A percentile compares a stretch with the other conserved stretches of the same genome.
These are phyloP conservation scores for Parambassis ranga DNA, from an alignment of 2,797 vertebrate genomes.

Conservation along the genomic window DNA sequence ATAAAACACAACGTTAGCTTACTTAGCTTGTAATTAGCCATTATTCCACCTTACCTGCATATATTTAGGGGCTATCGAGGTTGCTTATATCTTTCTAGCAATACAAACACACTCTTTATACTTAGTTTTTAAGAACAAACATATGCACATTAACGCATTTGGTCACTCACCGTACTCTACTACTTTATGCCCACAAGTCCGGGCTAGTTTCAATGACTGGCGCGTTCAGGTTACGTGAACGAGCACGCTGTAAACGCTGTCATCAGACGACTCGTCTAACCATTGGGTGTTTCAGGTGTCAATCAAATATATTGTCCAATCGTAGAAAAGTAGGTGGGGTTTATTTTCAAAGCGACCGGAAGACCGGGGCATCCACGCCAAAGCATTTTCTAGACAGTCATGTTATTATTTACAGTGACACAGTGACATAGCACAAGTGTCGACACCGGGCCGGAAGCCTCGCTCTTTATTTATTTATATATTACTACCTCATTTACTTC, in stretches of 20 bases:
- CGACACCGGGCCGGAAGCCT: background rate
- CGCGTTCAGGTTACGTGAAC: slow-evolving; percentile 14
- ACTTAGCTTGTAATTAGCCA: slow-evolving; percentile 30
- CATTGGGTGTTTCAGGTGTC: slow-evolving; percentile 19
- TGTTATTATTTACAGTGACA: slow-evolving; percentile 25
- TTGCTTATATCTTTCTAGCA: background rate
- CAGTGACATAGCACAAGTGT: slow-evolving; percentile 48
- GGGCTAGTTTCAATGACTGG: slow-evolving; percentile 34
- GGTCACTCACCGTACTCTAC: background rate
- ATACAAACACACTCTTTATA: background rate
- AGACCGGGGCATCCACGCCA: background rate
- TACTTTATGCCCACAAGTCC: background rate
- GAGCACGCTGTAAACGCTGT: background rate
- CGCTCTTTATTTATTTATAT: accelerated
- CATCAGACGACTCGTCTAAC: background rate
- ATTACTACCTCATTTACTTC: background rate
- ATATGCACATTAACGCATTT: accelerated
- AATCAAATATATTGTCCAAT: slow-evolving; percentile 34
- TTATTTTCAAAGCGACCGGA: background rate
- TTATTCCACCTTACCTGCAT: background rate
- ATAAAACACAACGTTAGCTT: slow-evolving; percentile 9
- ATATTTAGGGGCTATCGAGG: background rate
- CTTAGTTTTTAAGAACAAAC: background rate
- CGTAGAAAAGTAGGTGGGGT: background rate
- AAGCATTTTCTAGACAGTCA: slow-evolving; percentile 5